phyloP scores from a whole-genome alignment of 2,797 vertebrate genomes.

The Labeo calbasu region DNA sequence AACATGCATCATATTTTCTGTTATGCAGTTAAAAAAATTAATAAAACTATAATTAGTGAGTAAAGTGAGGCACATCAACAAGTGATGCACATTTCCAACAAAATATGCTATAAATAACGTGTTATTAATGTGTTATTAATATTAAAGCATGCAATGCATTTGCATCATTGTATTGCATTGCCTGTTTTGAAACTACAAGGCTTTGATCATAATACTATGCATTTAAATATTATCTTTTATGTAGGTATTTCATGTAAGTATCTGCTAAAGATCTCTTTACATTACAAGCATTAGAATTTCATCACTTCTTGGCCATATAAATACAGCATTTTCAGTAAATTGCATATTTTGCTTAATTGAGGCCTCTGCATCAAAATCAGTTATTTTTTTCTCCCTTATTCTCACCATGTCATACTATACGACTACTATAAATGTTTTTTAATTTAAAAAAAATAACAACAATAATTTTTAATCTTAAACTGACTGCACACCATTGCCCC shows the following conservation, averaged over 20 bases:
- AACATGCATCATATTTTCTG: too few species aligned
- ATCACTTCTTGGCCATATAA: too few species aligned
- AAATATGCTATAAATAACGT: neutral
- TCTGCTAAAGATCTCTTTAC: too few species aligned
- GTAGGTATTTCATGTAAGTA: too few species aligned
- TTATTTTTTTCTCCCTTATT: neutral
- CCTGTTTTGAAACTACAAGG: neutral
- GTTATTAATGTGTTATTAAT: neutral
- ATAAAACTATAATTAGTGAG: too few species aligned
- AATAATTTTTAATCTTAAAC: neutral
- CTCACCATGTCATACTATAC: neutral
- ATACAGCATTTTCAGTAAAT: neutral
- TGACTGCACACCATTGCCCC: neutral
- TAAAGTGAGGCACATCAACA: neutral
- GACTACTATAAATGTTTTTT: neutral
- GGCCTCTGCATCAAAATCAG: neutral
- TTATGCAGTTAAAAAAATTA: too few species aligned
- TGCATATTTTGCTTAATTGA: neutral
- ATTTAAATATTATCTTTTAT: neutral
- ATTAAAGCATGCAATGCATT: neutral
- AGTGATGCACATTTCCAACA: neutral
- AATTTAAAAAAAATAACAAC: too few species aligned
- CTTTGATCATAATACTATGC: neutral
- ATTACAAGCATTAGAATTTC: too few species aligned
- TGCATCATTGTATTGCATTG: neutral